These are phyloP conservation scores for Agrochola macilenta DNA, from an alignment of 2,888 invertebrate genomes.

Conservation along the genomic window DNA sequence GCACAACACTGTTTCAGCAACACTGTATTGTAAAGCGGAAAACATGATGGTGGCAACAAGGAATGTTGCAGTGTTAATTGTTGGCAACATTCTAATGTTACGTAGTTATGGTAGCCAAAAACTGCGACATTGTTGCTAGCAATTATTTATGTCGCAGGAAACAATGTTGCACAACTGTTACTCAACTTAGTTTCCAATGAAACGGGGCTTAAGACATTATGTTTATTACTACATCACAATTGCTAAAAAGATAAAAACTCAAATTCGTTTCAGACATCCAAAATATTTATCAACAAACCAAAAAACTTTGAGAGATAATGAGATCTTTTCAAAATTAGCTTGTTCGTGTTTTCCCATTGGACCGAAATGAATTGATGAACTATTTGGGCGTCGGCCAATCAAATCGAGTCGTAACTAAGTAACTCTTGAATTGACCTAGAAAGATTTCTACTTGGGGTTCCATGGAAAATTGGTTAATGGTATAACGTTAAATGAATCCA, in stretches of 20 bases:
- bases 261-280: not conserved
- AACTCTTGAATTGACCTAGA: constrained; percentile 38
- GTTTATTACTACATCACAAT: constrained; percentile 9
- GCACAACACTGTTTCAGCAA: not conserved
- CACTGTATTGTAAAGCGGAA: not conserved
- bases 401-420: constrained; percentile 51
- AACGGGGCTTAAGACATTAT: not conserved
- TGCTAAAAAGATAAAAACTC: not conserved
- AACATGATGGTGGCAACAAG: not conserved
- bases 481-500: constrained; percentile 21
- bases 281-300: constrained; percentile 25
- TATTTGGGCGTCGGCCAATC: constrained; percentile 65
- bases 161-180: not conserved
- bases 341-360: constrained; percentile 44
- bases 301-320: constrained; percentile 38
- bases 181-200: not conserved
- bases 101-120: not conserved
- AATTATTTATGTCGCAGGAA: not conserved
- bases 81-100: not conserved
- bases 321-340: constrained; percentile 55
- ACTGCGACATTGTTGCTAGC: no score
- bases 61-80: not conserved
- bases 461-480: constrained; percentile 12
- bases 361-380: constrained; percentile 62
- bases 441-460: constrained; percentile 25